These are phyloP conservation scores for Yponomeuta plumbellus DNA, from an alignment of 2,888 invertebrate genomes.

Conservation along the genomic window DNA sequence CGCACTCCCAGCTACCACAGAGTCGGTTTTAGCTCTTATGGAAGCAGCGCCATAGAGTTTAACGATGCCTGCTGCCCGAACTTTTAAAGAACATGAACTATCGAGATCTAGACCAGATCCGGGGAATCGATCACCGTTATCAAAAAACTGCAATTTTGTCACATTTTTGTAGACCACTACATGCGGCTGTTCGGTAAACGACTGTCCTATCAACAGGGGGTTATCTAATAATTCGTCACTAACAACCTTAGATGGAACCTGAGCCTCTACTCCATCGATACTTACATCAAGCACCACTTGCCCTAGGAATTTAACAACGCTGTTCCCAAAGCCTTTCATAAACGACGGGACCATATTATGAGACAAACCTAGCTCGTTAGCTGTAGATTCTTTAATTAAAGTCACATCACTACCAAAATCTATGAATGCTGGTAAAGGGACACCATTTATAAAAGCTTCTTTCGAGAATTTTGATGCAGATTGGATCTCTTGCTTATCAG, in stretches of 20 bases:
- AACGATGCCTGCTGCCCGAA: no score
- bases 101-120: no score
- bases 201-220: constrained; percentile 13
- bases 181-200: constrained; percentile 15
- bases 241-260: constrained; percentile 7
- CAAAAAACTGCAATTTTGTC: not conserved
- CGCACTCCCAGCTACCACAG: no score
- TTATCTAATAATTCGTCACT: constrained; percentile 7
- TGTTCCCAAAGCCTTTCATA: constrained; percentile 17
- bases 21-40: no score
- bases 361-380: not conserved
- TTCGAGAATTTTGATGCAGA: no score
- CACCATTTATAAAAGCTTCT: no score
- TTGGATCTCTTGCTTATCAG: no score
- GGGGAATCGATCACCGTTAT: no score
- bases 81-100: no score
- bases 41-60: no score
- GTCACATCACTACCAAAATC: constrained; percentile 19
- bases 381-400: constrained; percentile 10
- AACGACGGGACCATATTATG: constrained; percentile 5
- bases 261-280: constrained; percentile 12
- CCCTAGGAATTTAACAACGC: constrained; percentile 12
- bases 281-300: not conserved
- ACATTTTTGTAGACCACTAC: constrained; percentile 10
- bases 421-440: constrained; percentile 13